Evolutionary conservation across 1,140 invertebrate genomes (phyloP).

Genomic region (Megathymus violae): DNA sequence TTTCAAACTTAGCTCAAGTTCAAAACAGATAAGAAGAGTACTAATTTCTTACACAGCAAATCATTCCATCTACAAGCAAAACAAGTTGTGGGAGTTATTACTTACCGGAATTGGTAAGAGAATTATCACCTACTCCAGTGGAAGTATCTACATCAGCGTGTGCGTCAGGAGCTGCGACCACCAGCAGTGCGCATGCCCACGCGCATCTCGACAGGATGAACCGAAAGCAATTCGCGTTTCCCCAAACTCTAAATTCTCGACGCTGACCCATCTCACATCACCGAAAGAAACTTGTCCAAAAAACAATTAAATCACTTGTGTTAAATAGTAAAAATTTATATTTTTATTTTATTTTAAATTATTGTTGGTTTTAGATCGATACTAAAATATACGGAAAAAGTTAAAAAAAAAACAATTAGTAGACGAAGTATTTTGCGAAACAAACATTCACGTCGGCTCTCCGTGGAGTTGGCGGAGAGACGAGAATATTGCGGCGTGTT

Average conservation of each 20-base stretch:
- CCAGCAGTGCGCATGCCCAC: conserved; percentile 73
- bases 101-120: conserved; percentile 77
- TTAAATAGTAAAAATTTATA: conserved; percentile 19
- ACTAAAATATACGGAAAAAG: neutral
- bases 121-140: conserved; percentile 73
- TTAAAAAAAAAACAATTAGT: conserved; percentile 10
- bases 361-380: conserved; percentile 31
- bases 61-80: too few species aligned
- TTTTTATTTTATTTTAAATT: conserved; percentile 19
- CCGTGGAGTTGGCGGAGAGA: conserved; percentile 39
- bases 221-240: conserved; percentile 43
- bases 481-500: conserved; percentile 57
- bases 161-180: conserved; percentile 53
- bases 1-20: too few species aligned
- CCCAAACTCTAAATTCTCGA: conserved; percentile 46
- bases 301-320: conserved; percentile 35
- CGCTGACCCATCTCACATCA: conserved; percentile 78
- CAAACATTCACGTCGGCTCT: conserved; percentile 40
- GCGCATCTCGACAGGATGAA: conserved; percentile 58
- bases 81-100: neutral
- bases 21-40: too few species aligned
- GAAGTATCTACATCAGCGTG: conserved; percentile 76
- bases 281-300: conserved; percentile 48
- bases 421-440: conserved; percentile 28
- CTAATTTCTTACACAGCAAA: too few species aligned